A percentile compares a stretch with the other conserved stretches of the same genome.
These are phyloP conservation scores for Eriocheir sinensis DNA, from an alignment of 1,140 invertebrate genomes.

Conservation along the genomic window DNA sequence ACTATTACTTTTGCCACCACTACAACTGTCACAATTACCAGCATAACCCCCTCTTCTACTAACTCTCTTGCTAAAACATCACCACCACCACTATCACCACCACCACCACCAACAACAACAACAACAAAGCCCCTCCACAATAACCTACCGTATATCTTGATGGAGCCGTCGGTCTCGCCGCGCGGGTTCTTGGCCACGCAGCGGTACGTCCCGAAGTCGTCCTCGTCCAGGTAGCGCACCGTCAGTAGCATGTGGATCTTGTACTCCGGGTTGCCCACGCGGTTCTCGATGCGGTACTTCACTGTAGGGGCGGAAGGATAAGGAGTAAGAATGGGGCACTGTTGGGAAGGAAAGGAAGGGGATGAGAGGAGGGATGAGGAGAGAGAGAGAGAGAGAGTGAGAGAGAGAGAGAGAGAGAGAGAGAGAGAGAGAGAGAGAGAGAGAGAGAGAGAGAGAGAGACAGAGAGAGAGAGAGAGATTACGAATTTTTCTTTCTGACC, in stretches of 20 bases:
- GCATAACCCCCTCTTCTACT: not conserved
- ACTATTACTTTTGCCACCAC: not conserved
- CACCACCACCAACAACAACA: not conserved
- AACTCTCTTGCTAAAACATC: not conserved
- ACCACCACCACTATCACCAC: not conserved
- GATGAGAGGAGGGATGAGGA: no score
- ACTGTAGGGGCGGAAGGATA: constrained; percentile 66
- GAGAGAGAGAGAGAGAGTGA: constrained; percentile 42
- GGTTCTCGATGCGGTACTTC: constrained; percentile 89
- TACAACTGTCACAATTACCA: no score
- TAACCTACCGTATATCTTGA: constrained; percentile 82
- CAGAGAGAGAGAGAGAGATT: no score
- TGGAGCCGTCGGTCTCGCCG: constrained; percentile 95
- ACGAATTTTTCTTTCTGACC: not conserved
- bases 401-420: not conserved
- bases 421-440: constrained; percentile 51
- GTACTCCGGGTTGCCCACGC: constrained; percentile 83
- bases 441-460: not conserved
- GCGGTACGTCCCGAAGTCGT: constrained; percentile 93
- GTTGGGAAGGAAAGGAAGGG: not conserved
- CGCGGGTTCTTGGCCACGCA: constrained; percentile 96
- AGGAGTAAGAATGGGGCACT: no score
- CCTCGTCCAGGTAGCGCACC: constrained; percentile 81
- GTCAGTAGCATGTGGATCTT: constrained; percentile 80
- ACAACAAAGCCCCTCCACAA: not conserved